Evolutionary conservation across 2,113 vertebrate species (phyloP).

Genomic region (Catharus minimus): DNA sequence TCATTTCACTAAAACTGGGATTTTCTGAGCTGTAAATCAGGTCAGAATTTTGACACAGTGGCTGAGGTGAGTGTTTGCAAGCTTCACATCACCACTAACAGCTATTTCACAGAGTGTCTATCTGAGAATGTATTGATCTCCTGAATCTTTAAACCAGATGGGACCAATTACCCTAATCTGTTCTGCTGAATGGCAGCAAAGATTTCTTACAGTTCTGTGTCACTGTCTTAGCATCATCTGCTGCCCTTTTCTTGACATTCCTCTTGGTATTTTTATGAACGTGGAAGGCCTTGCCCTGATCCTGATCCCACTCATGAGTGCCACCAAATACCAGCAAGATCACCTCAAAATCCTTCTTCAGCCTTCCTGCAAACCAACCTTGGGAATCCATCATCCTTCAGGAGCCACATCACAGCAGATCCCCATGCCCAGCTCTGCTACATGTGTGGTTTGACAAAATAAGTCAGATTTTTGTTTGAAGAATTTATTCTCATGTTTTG

Average conservation of each 20-base stretch:
- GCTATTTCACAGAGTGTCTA: not conserved
- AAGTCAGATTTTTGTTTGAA: not conserved
- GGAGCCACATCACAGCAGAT: not conserved
- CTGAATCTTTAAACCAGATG: slow-evolving; percentile 18
- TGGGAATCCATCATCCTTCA: not conserved
- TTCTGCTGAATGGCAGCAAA: not conserved
- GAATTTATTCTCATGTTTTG: not conserved
- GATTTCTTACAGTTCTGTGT: not conserved
- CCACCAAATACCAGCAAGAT: not conserved
- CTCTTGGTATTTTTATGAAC: not conserved
- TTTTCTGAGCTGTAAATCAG: slow-evolving; percentile 31
- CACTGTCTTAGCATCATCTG: not conserved
- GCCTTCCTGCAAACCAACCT: not conserved
- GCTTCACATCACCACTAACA: not conserved
- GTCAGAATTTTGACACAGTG: not conserved
- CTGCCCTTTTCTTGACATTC: not conserved
- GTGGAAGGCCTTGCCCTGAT: not conserved
- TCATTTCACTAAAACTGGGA: not conserved
- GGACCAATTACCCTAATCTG: not conserved
- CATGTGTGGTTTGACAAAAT: not conserved
- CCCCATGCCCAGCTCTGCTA: not conserved
- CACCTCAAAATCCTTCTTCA: not conserved
- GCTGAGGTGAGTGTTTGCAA: not conserved
- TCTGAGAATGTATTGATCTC: not conserved
- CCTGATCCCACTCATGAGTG: not conserved